Evolutionary conservation across 2,113 vertebrate species (phyloP), one percentile per base, ranked within the genome.

Genomic region (Lynx canadensis): DNA sequence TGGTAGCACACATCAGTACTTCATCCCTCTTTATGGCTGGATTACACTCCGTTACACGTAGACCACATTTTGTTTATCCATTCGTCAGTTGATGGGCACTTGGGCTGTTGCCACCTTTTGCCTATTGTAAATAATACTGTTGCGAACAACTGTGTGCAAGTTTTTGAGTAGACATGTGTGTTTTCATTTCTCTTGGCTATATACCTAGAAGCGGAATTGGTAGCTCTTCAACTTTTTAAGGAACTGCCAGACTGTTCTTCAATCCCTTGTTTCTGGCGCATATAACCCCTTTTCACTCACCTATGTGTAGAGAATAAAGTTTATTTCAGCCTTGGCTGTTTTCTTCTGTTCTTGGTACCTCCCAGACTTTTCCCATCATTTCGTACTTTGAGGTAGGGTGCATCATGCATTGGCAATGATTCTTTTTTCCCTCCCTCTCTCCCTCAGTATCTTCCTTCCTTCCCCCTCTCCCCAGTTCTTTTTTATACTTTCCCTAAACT

Each of bases 261-360:
- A 48, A 1, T 91, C 81, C 48, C 45, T 52, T 78, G 7, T 79
- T 81, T 94, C 81, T 87, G 89, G 21, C 23, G 38, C 48, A 52
- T 0, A 0, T 90, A 86, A 82, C 38, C 36, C 21, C 25, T 73
- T 60, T 95, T 73, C 27, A 41, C 12, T 92, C 15, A 55, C 55
- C 80, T 90, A 12, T 89, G 78, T 82, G 78, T 91, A 57, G 36
- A 68, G 68, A 73, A 38, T 94, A 76, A 76, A 76, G 14, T 90
- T 95, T 93, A 48, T 94, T 93, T 97, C 50, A 83, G 52, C 48
- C 7, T 96, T 92, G 66, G n/a, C 55, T 93, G 13, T 92, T 92
- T 86, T 95, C 38, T 93, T 38, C 78, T 87, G 4, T 74, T 88
- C 76, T 92, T 92, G 21, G n/a, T 76, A 60, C 36, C 60, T 45